phyloP scores from a whole-genome alignment of 1,140 invertebrate species.

The Neodiprion virginianus region DNA sequence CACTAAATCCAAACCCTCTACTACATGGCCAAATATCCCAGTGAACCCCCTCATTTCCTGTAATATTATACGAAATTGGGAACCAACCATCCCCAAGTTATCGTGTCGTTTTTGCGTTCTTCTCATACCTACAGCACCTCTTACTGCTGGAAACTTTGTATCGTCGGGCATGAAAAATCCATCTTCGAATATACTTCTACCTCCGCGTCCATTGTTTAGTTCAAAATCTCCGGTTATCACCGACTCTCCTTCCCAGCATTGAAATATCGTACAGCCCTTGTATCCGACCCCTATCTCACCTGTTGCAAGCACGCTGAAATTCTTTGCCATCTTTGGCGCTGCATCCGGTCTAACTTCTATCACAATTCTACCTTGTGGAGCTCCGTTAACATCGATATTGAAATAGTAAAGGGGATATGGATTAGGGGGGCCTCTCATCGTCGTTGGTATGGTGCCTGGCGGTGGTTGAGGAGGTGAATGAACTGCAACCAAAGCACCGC shows the following conservation, averaged over 20 bases:
- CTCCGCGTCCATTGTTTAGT: constrained; percentile 80
- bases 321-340: constrained; percentile 90
- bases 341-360: constrained; percentile 85
- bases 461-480: constrained; percentile 58
- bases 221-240: constrained; percentile 84
- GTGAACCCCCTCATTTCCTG: constrained; percentile 84
- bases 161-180: constrained; percentile 83
- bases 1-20: constrained; percentile 81
- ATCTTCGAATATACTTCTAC: constrained; percentile 78
- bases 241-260: constrained; percentile 83
- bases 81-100: constrained; percentile 81
- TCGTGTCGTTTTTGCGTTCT: constrained; percentile 82
- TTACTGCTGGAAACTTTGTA: constrained; percentile 76
- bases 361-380: constrained; percentile 75
- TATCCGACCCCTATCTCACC: constrained; percentile 82
- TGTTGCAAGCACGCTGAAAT: constrained; percentile 82
- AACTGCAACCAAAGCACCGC: constrained; percentile 55
- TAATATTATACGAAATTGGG: constrained; percentile 82
- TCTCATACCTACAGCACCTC: constrained; percentile 83
- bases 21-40: constrained; percentile 82
- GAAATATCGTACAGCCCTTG: constrained; percentile 80
- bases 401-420: constrained; percentile 78
- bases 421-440: constrained; percentile 53
- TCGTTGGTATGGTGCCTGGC: constrained; percentile 43
- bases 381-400: constrained; percentile 77